Percentiles rank a stretch among this genome's conserved stretches.
Evolutionary conservation across 1,140 invertebrate species (phyloP).

Genomic region (Pentalonia nigronervosa): DNA sequence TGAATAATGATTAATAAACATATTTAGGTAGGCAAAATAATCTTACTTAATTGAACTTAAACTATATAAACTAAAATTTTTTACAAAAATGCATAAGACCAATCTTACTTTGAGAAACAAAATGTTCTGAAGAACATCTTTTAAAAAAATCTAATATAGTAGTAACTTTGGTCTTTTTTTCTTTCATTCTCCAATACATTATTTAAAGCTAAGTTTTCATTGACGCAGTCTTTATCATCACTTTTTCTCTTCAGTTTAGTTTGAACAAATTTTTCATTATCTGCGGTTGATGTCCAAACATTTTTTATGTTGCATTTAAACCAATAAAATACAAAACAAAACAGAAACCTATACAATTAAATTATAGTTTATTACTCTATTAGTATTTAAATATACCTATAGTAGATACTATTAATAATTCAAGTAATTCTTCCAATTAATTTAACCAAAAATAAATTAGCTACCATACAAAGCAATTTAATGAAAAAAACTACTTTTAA

Average conservation of each 20-base stretch:
- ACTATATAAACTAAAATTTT: too few relatives aligned
- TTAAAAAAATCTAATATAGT: conserved; percentile 4
- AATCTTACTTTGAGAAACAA: not conserved
- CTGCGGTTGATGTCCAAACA: conserved; percentile 1
- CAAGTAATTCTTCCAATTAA: not conserved
- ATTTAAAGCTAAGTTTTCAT: not conserved
- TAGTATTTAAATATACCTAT: conserved; percentile 13
- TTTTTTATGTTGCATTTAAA: conserved; percentile 22
- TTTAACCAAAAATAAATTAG: not conserved
- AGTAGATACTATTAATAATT: not conserved
- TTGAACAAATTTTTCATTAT: not conserved
- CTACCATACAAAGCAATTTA: not conserved
- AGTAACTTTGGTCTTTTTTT: not conserved
- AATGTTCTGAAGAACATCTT: not conserved
- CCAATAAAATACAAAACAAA: too few relatives aligned
- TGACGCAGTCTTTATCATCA: not conserved
- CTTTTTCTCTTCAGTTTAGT: not conserved
- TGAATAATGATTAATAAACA: too few relatives aligned
- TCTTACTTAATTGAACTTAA: too few relatives aligned
- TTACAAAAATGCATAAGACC: not conserved
- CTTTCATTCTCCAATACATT: not conserved
- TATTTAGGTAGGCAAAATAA: too few relatives aligned
- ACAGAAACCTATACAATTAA: too few relatives aligned
- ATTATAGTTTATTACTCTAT: too few relatives aligned
- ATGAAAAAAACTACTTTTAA: too few relatives aligned